Percentiles rank a stretch among this genome's conserved stretches.
These are phyloP conservation scores for Semotilus atromaculatus DNA, from an alignment of 2,797 vertebrate species.

Conservation along the genomic window DNA sequence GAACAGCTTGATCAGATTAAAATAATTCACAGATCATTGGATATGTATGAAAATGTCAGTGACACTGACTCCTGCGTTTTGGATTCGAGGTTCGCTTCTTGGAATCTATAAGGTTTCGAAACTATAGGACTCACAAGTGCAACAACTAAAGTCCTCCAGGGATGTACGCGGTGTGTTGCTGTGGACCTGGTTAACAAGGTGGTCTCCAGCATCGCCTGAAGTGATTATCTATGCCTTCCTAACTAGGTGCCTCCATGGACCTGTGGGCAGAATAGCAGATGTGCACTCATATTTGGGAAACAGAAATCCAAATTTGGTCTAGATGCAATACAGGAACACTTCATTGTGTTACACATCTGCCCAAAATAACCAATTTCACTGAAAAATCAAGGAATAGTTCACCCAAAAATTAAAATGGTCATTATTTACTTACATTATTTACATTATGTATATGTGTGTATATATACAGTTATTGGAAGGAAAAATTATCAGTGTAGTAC, in stretches of 20 bases:
- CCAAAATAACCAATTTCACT: background rate
- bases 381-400: background rate
- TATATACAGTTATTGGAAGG: background rate
- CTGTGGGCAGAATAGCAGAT: conserved; percentile 52
- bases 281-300: conserved; percentile 29
- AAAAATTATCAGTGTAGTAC: background rate
- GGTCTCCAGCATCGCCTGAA: conserved; percentile 46
- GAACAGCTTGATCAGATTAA: conserved; percentile 44
- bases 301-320: conserved; percentile 23
- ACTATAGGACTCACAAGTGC: conserved; percentile 27
- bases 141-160: conserved; percentile 25
- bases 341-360: background rate
- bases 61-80: background rate
- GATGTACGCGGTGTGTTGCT: conserved; percentile 18
- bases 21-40: conserved; percentile 17
- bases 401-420: background rate
- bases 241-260: conserved; percentile 49
- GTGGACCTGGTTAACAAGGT: conserved; percentile 44
- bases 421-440: background rate
- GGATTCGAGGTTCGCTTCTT: background rate
- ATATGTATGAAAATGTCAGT: conserved; percentile 21
- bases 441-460: too few relatives aligned
- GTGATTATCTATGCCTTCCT: conserved; percentile 50
- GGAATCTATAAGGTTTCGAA: conserved; percentile 18
- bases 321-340: background rate